Evolutionary conservation across 1,140 invertebrate species (phyloP).

Genomic region (Nylanderia fulva): DNA sequence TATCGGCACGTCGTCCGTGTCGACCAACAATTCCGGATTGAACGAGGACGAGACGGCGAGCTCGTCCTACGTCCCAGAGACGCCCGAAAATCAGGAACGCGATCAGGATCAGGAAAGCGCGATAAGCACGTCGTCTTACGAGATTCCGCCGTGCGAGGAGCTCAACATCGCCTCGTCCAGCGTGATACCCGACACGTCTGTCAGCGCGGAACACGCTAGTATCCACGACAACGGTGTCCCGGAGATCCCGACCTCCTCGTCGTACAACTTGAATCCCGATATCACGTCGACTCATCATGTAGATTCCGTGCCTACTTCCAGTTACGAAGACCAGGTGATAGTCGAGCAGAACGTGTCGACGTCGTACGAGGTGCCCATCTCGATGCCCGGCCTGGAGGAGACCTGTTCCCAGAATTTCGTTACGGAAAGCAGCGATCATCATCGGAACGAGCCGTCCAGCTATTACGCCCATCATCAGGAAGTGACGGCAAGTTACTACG

Average conservation of each 20-base stretch:
- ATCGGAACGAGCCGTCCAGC: slow-evolving; percentile 79
- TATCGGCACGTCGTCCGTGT: slow-evolving; percentile 81
- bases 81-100: slow-evolving; percentile 83
- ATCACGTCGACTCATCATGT: slow-evolving; percentile 81
- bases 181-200: slow-evolving; percentile 81
- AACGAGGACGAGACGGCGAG: slow-evolving; percentile 84
- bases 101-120: slow-evolving; percentile 85
- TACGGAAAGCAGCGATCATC: slow-evolving; percentile 81
- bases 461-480: slow-evolving; percentile 82
- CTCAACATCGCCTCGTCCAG: slow-evolving; percentile 84
- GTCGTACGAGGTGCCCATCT: slow-evolving; percentile 81
- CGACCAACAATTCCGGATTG: slow-evolving; percentile 79
- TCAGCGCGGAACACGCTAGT: slow-evolving; percentile 78
- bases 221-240: slow-evolving; percentile 84
- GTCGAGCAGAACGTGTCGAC: slow-evolving; percentile 84
- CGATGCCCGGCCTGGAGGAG: slow-evolving; percentile 83
- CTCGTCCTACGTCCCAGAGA: slow-evolving; percentile 84
- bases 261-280: slow-evolving; percentile 83
- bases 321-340: slow-evolving; percentile 82
- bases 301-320: slow-evolving; percentile 81
- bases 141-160: slow-evolving; percentile 84
- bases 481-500: slow-evolving; percentile 80
- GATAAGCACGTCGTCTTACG: slow-evolving; percentile 85
- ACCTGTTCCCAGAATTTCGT: slow-evolving; percentile 81
- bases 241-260: slow-evolving; percentile 83